These are phyloP conservation scores for Erebia epiphron DNA, from an alignment of 2,888 invertebrate genomes.

Conservation along the genomic window DNA sequence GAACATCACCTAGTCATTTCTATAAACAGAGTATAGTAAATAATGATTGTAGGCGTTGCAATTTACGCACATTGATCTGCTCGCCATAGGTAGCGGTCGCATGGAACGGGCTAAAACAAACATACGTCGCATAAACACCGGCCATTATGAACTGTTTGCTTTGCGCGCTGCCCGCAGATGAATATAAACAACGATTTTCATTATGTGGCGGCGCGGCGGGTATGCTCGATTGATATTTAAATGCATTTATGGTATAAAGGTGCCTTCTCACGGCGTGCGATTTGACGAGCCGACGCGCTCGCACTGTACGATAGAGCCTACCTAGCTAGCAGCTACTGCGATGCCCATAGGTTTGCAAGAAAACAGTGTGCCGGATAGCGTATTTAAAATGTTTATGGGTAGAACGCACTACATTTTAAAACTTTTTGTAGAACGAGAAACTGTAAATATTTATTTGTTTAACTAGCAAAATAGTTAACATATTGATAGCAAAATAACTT, in stretches of 20 bases:
- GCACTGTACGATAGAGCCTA: no score
- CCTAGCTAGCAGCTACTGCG: no score
- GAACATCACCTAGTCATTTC: not conserved
- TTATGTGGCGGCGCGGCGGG: constrained; percentile 35
- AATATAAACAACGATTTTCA: constrained; percentile 36
- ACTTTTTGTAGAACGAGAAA: no score
- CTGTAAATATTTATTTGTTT: no score
- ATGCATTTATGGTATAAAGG: constrained; percentile 9
- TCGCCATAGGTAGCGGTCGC: constrained; percentile 18
- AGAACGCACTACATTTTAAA: no score
- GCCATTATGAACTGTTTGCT: constrained; percentile 23
- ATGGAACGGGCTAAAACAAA: constrained; percentile 32
- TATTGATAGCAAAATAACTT: no score
- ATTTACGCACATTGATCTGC: constrained; percentile 12
- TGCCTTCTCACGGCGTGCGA: not conserved
- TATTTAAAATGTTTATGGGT: no score
- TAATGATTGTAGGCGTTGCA: constrained; percentile 20
- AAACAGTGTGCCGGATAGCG: no score
- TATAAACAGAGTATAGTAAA: constrained; percentile 4
- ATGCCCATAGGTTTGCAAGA: no score
- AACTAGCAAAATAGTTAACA: no score
- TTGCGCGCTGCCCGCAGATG: constrained; percentile 22
- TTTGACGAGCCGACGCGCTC: not conserved
- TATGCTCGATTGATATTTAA: constrained; percentile 38
- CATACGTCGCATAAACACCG: constrained; percentile 29